These are phyloP conservation scores for Cremastinae sp. DNA, from an alignment of 2,888 invertebrate genomes.

Conservation along the genomic window DNA sequence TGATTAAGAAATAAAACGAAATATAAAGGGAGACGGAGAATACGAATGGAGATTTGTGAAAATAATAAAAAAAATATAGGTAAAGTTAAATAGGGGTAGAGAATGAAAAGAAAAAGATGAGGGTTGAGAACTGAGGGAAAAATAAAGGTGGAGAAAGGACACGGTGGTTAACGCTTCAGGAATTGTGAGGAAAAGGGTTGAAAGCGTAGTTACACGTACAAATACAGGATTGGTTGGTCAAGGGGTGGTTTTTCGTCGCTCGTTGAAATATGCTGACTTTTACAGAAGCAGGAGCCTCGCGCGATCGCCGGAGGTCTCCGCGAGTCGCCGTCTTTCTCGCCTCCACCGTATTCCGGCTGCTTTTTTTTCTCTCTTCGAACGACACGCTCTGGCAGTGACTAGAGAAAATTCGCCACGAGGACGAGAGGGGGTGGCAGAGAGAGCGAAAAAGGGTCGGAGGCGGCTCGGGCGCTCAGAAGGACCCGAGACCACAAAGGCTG, in stretches of 20 bases:
- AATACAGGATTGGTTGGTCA: slow-evolving; percentile 11
- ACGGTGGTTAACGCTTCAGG: slow-evolving; percentile 30
- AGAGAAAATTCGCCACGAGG: slow-evolving; percentile 2
- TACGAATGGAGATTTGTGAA: no score
- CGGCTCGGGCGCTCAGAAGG: slow-evolving; percentile 58
- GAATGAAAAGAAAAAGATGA: no score
- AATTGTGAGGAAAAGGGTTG: slow-evolving; percentile 43
- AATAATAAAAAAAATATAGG: no score
- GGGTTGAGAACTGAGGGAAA: background rate
- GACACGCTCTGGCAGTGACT: slow-evolving; percentile 36
- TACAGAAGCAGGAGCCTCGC: slow-evolving; percentile 67
- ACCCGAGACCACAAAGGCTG: slow-evolving; percentile 77
- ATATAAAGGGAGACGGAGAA: no score
- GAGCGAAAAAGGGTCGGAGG: slow-evolving; percentile 56
- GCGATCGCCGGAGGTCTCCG: slow-evolving; percentile 16
- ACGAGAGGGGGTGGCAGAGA: slow-evolving; percentile 16
- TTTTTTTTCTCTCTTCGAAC: slow-evolving; percentile 29
- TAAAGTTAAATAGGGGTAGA: no score
- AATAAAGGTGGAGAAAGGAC: slow-evolving; percentile 19
- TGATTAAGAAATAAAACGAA: no score
- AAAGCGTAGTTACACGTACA: background rate
- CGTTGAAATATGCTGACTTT: slow-evolving; percentile 80
- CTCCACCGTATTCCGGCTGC: background rate
- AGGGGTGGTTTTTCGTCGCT: slow-evolving; percentile 39
- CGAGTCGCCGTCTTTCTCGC: slow-evolving; percentile 28